Evolutionary conservation across 2,888 invertebrate genomes (phyloP).

Genomic region (Fabriciana adippe): DNA sequence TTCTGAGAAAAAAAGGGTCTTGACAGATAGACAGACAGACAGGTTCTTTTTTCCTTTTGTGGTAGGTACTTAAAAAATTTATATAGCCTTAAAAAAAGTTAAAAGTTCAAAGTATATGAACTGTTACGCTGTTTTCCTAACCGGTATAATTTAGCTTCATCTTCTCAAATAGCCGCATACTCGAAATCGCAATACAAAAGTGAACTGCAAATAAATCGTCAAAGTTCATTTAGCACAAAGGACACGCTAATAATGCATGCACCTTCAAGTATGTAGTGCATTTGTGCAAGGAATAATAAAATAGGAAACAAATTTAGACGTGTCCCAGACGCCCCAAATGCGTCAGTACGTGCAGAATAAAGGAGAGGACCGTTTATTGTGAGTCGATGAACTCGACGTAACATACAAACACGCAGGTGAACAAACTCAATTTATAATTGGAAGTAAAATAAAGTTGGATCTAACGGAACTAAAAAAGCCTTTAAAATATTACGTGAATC

Average conservation of each 20-base stretch:
- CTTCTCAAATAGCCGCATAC: too few species aligned
- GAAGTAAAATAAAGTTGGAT: conserved; percentile 13
- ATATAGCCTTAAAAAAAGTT: too few species aligned
- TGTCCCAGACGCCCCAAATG: conserved; percentile 50
- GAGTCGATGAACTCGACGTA: conserved; percentile 58
- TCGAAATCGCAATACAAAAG: too few species aligned
- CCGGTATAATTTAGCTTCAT: too few species aligned
- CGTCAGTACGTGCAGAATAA: conserved; percentile 52
- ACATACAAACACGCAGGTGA: conserved; percentile 56
- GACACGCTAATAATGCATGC: conserved; percentile 11
- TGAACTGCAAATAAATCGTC: too few species aligned
- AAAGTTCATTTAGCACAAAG: conserved; percentile 11
- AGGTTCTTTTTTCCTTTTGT: too few species aligned
- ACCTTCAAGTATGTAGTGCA: conserved; percentile 5
- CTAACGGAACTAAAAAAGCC: conserved; percentile 10
- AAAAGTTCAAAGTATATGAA: too few species aligned
- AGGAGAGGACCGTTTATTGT: conserved; percentile 55
- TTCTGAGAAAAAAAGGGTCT: too few species aligned
- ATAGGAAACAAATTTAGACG: conserved; percentile 45
- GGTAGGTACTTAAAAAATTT: too few species aligned
- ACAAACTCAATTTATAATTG: conserved; percentile 46
- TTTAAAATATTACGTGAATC: not conserved
- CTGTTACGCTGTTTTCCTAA: too few species aligned
- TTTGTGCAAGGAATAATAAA: conserved; percentile 37
- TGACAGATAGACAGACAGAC: too few species aligned